Evolutionary conservation across 2,113 vertebrate species (phyloP), one percentile per base, ranked within the genome.

Genomic region (Onychorhynchus coronatus): DNA sequence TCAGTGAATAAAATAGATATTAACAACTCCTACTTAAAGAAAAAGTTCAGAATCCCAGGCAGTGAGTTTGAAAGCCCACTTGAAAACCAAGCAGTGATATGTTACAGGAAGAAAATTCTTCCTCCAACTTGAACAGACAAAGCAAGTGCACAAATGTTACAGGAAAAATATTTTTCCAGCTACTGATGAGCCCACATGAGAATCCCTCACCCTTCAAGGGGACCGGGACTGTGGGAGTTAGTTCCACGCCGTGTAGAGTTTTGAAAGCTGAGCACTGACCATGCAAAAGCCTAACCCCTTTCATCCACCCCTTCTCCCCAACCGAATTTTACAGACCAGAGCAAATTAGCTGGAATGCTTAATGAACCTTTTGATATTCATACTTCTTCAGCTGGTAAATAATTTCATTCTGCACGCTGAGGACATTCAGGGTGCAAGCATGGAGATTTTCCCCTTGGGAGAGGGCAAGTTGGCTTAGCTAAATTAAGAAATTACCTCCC

Each of bases 331-430:
- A 94, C 95, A 92, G 89, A 94, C 63, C 79, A 88, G 68, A 76
- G 75, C 23, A 49, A 92, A 96, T 95, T 90, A 95, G 86, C 72
- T 86, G 91, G 95, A 79, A 93, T 95, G 72, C 78, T 83, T 86
- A 92, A 86, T 63, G 86, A 88, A 93, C n/a, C 80, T 91, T 95
- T 91, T 91, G 93, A 86, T 96, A 92, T 83, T 96, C 88, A 89
- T 68, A 56, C 93, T 91, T 72, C 49, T 90, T 84, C 39, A 42
- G 88, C 89, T 85, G 58, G 66, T 59, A 90, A 91, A 92, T 55
- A 28, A 95, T 92, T 93, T 58, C 74, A 62, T 88, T 88, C 50
- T 84, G 81, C 91, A 91, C 25, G 59, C 93, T 59, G 76, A 95
- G 90, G 90, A 95, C 80, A 37, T 55, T 76, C 65, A 73, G 49